A percentile compares a stretch with the other conserved stretches of the same genome.
Evolutionary conservation across 1,140 invertebrate species (phyloP).

Genomic region (Diabrotica virgifera): DNA sequence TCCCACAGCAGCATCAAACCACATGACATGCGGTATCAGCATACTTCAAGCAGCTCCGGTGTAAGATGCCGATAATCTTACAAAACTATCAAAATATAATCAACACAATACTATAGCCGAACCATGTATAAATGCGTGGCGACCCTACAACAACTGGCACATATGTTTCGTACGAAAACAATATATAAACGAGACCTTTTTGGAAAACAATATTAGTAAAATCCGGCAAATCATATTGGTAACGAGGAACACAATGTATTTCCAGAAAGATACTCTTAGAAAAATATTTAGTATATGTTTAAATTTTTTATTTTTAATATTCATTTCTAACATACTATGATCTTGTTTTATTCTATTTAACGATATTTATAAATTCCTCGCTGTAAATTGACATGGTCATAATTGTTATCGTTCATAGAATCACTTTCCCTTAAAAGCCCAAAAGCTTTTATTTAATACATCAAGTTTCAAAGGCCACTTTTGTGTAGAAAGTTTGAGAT

Average conservation of each 20-base stretch:
- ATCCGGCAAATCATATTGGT: conserved; percentile 8
- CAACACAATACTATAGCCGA: conserved; percentile 47
- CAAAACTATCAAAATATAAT: conserved; percentile 51
- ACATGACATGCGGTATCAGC: conserved; percentile 42
- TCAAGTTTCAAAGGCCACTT: no score
- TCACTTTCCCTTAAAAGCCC: no score
- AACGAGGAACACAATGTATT: not conserved
- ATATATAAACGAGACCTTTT: conserved; percentile 1
- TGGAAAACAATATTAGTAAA: conserved; percentile 20
- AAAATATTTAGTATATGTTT: no score
- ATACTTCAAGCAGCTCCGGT: conserved; percentile 42
- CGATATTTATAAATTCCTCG: no score
- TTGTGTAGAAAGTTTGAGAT: no score
- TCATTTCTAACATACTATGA: no score
- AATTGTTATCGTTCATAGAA: no score
- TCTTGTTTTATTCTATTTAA: no score
- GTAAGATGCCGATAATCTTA: conserved; percentile 45
- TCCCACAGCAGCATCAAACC: conserved; percentile 37
- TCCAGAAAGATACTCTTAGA: no score
- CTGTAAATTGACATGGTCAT: no score
- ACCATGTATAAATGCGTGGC: conserved; percentile 46
- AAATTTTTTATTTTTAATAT: no score
- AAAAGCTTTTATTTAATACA: no score
- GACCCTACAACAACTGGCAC: conserved; percentile 14
- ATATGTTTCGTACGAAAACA: not conserved